These are phyloP conservation scores for Schlechtendalia chinensis DNA, from an alignment of 1,140 invertebrate genomes.

Conservation along the genomic window DNA sequence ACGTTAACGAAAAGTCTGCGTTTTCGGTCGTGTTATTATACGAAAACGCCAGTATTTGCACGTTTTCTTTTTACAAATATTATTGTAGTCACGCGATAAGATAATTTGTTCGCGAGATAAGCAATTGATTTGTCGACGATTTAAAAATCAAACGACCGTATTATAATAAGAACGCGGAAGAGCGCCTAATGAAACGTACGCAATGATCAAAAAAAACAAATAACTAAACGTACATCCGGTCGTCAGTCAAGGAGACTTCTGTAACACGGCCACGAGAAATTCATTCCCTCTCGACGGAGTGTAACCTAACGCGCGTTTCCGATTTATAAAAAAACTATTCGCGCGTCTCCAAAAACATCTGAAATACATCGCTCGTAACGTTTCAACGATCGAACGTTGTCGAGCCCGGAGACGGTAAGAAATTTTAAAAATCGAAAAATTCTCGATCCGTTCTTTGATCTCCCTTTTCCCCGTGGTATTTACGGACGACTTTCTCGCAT, in stretches of 20 bases:
- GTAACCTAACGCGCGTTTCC: neutral
- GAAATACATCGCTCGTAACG: no score
- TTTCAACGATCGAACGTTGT: no score
- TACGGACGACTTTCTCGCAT: conserved; percentile 20
- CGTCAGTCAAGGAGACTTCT: neutral
- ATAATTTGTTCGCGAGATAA: no score
- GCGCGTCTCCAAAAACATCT: no score
- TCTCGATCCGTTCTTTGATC: neutral
- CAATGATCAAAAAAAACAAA: neutral
- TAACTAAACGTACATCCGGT: conserved; percentile 40
- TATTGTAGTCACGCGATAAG: no score
- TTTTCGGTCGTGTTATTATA: no score
- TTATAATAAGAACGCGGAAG: no score
- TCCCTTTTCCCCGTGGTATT: neutral
- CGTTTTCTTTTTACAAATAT: no score
- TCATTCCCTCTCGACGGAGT: neutral
- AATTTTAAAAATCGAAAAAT: neutral
- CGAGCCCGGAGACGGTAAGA: neutral
- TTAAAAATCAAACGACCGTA: no score
- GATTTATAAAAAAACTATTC: neutral
- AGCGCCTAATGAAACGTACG: neutral
- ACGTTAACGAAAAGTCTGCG: no score
- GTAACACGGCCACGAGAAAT: neutral
- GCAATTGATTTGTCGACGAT: no score
- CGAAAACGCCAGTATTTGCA: no score